Percentiles rank a stretch among this genome's conserved stretches.
Conservation (phyloP, 2,797 vertebrate genomes). For the Xenops minutus region DNA sequence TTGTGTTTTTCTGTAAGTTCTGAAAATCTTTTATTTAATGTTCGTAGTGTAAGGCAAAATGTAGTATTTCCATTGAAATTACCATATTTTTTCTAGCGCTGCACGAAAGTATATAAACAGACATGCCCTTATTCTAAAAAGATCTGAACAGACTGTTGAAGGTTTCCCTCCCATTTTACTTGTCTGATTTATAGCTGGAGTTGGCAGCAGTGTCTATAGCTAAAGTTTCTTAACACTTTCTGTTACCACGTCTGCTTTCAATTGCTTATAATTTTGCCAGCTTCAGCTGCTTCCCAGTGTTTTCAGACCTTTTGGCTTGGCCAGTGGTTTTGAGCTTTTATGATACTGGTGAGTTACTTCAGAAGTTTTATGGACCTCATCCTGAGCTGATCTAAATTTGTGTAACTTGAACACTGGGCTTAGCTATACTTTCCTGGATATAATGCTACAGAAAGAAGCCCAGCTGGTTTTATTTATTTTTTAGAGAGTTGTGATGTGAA, state of each 20-base stretch:
- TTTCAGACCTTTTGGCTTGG: conserved; percentile 63
- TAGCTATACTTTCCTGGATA: conserved; percentile 44
- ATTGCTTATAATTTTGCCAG: conserved; percentile 51
- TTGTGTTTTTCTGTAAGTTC: background rate
- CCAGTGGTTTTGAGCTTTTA: conserved; percentile 62
- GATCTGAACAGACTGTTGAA: conserved; percentile 25
- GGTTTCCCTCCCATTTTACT: conserved; percentile 28
- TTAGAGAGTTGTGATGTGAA: conserved; percentile 49
- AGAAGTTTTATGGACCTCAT: conserved; percentile 69
- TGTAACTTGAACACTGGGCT: conserved; percentile 46
- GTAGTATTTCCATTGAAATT: background rate
- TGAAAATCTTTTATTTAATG: background rate
- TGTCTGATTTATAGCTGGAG: conserved; percentile 46
- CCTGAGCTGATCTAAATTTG: conserved; percentile 57
- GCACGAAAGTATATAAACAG: background rate
- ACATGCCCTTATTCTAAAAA: conserved; percentile 1
- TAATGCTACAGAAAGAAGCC: conserved; percentile 38
- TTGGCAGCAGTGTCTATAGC: conserved; percentile 45
- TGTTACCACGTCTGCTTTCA: conserved; percentile 56
- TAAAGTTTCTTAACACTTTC: conserved; percentile 61
- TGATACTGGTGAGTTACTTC: conserved; percentile 61
- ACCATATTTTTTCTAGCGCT: conserved; percentile 2
- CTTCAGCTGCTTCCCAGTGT: conserved; percentile 47
- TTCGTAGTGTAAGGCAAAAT: background rate
- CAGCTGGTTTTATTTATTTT: conserved; percentile 61